Evolutionary conservation across 2,797 vertebrate genomes (phyloP).

Genomic region (Malacoraja senta): DNA sequence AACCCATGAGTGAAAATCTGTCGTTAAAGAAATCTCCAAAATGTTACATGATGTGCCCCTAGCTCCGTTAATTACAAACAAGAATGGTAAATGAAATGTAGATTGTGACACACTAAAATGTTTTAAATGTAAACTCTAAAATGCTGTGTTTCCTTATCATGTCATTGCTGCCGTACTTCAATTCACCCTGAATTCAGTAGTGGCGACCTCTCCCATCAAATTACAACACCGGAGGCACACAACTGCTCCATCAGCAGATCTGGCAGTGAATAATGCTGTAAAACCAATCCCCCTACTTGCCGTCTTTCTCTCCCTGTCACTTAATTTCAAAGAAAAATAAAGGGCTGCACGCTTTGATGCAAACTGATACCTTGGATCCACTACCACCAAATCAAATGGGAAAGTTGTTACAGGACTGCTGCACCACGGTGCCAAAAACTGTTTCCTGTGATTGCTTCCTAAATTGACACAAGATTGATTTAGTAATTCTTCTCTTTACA

Average conservation of each 20-base stretch:
- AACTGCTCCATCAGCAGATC: slow-evolving; percentile 17
- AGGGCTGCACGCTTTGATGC: neutral
- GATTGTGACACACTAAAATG: neutral
- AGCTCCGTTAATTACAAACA: neutral
- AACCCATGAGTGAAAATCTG: neutral
- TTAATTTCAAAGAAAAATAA: slow-evolving; percentile 37
- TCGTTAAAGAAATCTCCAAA: neutral
- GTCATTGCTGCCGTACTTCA: neutral
- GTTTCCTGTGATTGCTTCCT: neutral
- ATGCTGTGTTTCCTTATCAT: neutral
- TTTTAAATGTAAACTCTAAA: neutral
- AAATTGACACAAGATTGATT: slow-evolving; percentile 5
- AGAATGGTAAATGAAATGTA: neutral
- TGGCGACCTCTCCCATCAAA: slow-evolving; percentile 9
- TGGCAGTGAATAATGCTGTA: slow-evolving; percentile 31
- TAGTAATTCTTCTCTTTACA: neutral
- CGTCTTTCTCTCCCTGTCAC: neutral
- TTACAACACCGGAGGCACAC: neutral
- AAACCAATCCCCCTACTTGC: neutral
- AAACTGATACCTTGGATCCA: neutral
- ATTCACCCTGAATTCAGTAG: neutral
- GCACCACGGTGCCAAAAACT: neutral
- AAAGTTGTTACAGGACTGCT: neutral
- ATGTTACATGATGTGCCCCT: neutral
- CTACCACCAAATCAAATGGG: neutral